A percentile compares a stretch with the other conserved stretches of the same genome.
Evolutionary conservation across 23 tunicate genomes (phyloP).

Genomic region (Corella eumyota): DNA sequence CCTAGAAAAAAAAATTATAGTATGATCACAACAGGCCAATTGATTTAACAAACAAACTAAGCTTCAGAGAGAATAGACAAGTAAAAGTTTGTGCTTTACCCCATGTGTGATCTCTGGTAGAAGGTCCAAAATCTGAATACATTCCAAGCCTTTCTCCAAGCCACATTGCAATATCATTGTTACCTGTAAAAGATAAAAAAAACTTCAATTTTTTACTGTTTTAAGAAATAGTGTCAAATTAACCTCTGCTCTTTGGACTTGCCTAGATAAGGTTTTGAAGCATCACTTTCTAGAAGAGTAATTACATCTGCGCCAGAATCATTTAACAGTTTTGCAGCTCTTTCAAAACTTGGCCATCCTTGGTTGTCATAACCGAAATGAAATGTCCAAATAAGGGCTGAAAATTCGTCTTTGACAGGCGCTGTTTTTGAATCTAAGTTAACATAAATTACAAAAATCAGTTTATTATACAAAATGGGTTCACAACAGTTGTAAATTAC

Average conservation of each 20-base stretch:
- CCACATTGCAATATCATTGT: constrained; percentile 74
- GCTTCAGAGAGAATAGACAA: too few relatives aligned
- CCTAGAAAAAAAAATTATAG: constrained; percentile 9
- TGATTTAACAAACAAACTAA: not conserved
- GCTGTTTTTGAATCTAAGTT: not conserved
- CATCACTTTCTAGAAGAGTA: constrained; percentile 52
- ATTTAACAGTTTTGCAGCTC: constrained; percentile 35
- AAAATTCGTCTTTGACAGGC: constrained; percentile 24
- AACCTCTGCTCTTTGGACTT: too few relatives aligned
- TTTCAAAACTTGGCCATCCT: constrained; percentile 58
- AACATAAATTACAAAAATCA: too few relatives aligned
- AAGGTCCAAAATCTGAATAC: constrained; percentile 64
- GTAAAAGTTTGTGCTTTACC: too few relatives aligned
- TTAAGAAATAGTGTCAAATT: too few relatives aligned
- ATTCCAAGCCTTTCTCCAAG: constrained; percentile 40
- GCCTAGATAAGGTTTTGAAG: constrained; percentile 64
- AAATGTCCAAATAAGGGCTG: constrained; percentile 76
- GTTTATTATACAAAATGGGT: too few relatives aligned
- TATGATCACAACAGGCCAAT: not conserved
- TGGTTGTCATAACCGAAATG: constrained; percentile 66
- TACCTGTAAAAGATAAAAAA: constrained; percentile 12
- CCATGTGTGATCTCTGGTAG: constrained; percentile 75
- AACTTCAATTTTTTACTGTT: too few relatives aligned
- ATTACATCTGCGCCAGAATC: constrained; percentile 57
- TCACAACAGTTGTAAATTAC: too few relatives aligned